Percentiles rank a stretch among this genome's conserved stretches.
Conservation (phyloP, 2,113 vertebrate genomes). For the Pelmatolapia mariae region DNA sequence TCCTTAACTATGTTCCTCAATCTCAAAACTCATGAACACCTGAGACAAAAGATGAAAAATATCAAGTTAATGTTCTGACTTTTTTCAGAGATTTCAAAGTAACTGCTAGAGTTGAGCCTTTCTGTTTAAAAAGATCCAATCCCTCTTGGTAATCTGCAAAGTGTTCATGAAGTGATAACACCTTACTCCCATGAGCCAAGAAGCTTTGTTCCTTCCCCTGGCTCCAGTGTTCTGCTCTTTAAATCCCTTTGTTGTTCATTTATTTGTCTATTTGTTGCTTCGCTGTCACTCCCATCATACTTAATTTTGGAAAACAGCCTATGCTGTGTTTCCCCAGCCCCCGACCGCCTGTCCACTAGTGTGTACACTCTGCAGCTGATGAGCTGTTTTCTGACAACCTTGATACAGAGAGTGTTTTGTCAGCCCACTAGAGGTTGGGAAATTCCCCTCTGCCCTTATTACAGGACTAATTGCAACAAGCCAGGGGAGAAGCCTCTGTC, state of each 20-base stretch:
- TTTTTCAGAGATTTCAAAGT: neutral
- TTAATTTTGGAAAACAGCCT: conserved; percentile 1
- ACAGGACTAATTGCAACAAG: conserved; percentile 38
- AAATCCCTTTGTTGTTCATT: conserved; percentile 47
- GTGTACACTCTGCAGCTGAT: neutral
- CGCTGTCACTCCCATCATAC: conserved; percentile 34
- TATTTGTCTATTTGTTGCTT: neutral
- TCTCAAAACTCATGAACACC: neutral
- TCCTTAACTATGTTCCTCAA: neutral
- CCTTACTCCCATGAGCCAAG: neutral
- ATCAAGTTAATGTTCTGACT: neutral
- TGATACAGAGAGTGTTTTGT: neutral
- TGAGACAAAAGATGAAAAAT: neutral
- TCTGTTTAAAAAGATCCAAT: neutral
- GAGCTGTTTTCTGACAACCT: neutral
- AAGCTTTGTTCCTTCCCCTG: conserved; percentile 15
- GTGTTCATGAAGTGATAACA: conserved; percentile 12
- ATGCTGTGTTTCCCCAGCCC: neutral
- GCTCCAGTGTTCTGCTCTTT: neutral
- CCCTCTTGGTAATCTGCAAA: neutral
- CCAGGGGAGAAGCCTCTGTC: conserved; percentile 5
- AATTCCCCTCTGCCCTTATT: conserved; percentile 49
- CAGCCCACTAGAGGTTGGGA: neutral
- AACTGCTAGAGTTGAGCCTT: neutral
- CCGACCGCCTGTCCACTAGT: neutral